A percentile compares a stretch with the other conserved stretches of the same genome.
Evolutionary conservation across 2,113 vertebrate genomes (phyloP).

Genomic region (Sterna hirundo): DNA sequence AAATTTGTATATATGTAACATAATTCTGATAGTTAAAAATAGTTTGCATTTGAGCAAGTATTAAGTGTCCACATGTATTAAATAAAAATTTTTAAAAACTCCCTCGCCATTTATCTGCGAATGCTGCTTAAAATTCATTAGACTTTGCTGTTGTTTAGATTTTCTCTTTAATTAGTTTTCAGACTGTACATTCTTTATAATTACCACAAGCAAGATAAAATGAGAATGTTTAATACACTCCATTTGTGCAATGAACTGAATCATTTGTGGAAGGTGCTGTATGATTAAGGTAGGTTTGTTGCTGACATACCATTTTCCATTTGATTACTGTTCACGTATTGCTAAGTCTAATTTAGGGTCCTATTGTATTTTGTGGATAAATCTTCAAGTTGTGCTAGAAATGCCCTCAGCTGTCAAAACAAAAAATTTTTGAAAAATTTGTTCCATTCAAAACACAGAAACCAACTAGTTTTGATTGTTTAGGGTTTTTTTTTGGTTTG

Average conservation of each 20-base stretch:
- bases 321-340: not conserved
- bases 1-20: not conserved
- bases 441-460: not conserved
- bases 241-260: not conserved
- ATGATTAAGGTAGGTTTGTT: not conserved
- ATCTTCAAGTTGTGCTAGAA: not conserved
- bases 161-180: slow-evolving; percentile 6
- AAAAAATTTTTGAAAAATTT: not conserved
- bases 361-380: not conserved
- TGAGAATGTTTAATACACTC: not conserved
- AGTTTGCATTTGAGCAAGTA: not conserved
- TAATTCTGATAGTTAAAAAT: not conserved
- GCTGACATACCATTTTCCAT: not conserved
- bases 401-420: not conserved
- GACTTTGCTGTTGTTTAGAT: not conserved
- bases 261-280: not conserved
- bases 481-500: not conserved
- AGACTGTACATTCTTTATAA: not conserved
- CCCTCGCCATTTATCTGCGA: not conserved
- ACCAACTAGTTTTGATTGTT: not conserved
- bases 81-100: not conserved
- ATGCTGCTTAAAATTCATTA: not conserved
- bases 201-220: not conserved
- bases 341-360: not conserved
- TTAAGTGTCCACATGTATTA: not conserved